These are phyloP conservation scores for Quadriops clusia DNA, from an alignment of 2,888 invertebrate genomes.

Conservation along the genomic window DNA sequence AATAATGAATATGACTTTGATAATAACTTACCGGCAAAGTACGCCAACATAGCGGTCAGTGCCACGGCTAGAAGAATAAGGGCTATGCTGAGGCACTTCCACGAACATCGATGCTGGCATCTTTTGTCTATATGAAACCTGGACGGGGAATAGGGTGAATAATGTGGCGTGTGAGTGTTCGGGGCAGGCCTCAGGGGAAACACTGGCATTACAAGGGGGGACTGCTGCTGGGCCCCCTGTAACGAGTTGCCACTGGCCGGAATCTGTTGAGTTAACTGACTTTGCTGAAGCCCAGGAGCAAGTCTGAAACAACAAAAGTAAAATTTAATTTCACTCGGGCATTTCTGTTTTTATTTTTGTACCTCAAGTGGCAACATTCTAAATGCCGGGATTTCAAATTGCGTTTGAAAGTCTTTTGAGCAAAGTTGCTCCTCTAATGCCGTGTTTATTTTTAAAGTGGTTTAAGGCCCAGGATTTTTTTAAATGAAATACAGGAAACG, in stretches of 20 bases:
- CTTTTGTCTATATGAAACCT: slow-evolving; percentile 91
- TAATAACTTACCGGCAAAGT: slow-evolving; percentile 75
- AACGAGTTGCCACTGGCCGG: slow-evolving; percentile 50
- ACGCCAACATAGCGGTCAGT: slow-evolving; percentile 85
- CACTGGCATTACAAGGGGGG: slow-evolving; percentile 78
- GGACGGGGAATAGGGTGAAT: slow-evolving; percentile 83
- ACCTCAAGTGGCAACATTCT: too few species aligned
- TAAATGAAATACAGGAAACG: too few species aligned
- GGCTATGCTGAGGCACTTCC: slow-evolving; percentile 92
- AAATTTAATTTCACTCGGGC: too few species aligned
- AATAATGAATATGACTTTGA: too few species aligned
- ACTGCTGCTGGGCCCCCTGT: slow-evolving; percentile 53
- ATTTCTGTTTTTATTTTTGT: too few species aligned
- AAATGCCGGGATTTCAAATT: too few species aligned
- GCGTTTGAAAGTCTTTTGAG: too few species aligned
- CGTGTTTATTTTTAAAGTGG: too few species aligned
- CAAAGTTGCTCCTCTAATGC: too few species aligned
- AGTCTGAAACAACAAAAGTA: slow-evolving; percentile 41
- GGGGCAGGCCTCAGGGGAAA: slow-evolving; percentile 62
- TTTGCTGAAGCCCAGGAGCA: slow-evolving; percentile 40
- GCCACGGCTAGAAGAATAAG: slow-evolving; percentile 84
- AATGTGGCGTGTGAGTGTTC: slow-evolving; percentile 59
- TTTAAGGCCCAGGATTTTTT: too few species aligned
- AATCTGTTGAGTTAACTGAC: slow-evolving; percentile 44
- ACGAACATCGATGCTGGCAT: slow-evolving; percentile 87